A percentile compares a stretch with the other conserved stretches of the same genome.
These are phyloP conservation scores for Lepisosteus oculatus DNA, from an alignment of 2,113 vertebrate genomes.

Conservation along the genomic window DNA sequence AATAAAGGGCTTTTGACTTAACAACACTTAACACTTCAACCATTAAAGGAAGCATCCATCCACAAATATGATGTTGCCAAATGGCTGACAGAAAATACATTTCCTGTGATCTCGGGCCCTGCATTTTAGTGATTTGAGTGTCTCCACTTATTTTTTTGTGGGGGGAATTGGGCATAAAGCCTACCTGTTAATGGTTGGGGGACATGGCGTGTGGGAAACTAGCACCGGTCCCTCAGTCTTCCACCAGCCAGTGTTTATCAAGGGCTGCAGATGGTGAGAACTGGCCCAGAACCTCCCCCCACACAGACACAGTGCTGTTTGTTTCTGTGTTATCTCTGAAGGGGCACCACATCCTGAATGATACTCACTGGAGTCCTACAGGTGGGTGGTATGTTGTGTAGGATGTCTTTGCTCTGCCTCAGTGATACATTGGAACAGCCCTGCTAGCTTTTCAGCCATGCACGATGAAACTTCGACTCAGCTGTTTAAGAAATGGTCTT, in stretches of 20 bases:
- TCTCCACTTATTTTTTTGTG: constrained; percentile 28
- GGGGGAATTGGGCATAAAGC: constrained; percentile 17
- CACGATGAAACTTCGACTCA: no score
- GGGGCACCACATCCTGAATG: constrained; percentile 7
- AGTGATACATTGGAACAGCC: no score
- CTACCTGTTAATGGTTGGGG: constrained; percentile 19
- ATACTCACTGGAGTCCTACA: not conserved
- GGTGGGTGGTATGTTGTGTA: no score
- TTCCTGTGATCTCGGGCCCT: no score
- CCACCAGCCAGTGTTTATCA: constrained; percentile 23
- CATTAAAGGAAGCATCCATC: no score
- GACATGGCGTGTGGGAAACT: not conserved
- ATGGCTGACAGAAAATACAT: no score
- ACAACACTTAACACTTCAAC: no score
- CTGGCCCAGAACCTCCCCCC: not conserved
- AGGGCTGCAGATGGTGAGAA: constrained; percentile 12
- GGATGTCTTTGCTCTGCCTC: no score
- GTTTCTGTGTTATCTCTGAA: not conserved
- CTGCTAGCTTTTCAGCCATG: no score
- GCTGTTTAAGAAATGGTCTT: no score
- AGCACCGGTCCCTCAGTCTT: constrained; percentile 14
- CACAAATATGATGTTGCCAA: no score
- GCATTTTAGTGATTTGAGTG: constrained; percentile 13
- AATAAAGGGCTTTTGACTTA: no score
- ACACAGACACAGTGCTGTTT: not conserved